Percentiles rank a stretch among this genome's conserved stretches.
phyloP scores from a whole-genome alignment of 2,113 vertebrate genomes.

The Nibea albiflora region DNA sequence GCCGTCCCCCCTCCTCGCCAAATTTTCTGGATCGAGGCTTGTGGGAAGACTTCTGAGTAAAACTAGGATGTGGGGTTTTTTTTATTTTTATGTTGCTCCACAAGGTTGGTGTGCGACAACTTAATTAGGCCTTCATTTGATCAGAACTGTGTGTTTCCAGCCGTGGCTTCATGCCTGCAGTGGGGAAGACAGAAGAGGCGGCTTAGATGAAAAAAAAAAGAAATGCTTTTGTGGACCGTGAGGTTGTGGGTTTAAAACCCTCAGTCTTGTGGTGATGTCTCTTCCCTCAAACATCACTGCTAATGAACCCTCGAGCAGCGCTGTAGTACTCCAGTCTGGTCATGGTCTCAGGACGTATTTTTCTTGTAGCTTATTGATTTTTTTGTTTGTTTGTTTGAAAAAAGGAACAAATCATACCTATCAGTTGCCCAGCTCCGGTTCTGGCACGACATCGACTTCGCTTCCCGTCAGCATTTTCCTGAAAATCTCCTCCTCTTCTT shows the following conservation, averaged over 20 bases:
- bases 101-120: slow-evolving; percentile 51
- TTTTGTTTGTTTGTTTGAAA: too few relatives aligned
- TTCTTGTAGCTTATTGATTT: too few relatives aligned
- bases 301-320: background rate
- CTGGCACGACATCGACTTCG: too few relatives aligned
- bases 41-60: slow-evolving; percentile 63
- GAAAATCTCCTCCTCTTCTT: too few relatives aligned
- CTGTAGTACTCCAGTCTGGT: background rate
- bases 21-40: slow-evolving; percentile 65
- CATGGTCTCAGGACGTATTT: background rate
- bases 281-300: background rate
- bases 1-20: slow-evolving; percentile 5
- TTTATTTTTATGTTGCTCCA: slow-evolving; percentile 31
- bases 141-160: slow-evolving; percentile 36
- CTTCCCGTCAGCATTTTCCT: too few relatives aligned
- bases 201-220: background rate
- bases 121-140: slow-evolving; percentile 52
- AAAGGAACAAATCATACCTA: too few relatives aligned
- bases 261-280: background rate
- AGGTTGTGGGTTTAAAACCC: slow-evolving; percentile 21
- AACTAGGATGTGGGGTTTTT: slow-evolving; percentile 64
- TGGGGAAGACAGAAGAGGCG: background rate
- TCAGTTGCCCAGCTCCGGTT: too few relatives aligned
- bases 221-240: background rate
- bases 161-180: background rate